Percentiles rank a stretch among this genome's conserved stretches.
These are phyloP conservation scores for Heliconius sara DNA, from an alignment of 2,888 invertebrate species.

Conservation along the genomic window DNA sequence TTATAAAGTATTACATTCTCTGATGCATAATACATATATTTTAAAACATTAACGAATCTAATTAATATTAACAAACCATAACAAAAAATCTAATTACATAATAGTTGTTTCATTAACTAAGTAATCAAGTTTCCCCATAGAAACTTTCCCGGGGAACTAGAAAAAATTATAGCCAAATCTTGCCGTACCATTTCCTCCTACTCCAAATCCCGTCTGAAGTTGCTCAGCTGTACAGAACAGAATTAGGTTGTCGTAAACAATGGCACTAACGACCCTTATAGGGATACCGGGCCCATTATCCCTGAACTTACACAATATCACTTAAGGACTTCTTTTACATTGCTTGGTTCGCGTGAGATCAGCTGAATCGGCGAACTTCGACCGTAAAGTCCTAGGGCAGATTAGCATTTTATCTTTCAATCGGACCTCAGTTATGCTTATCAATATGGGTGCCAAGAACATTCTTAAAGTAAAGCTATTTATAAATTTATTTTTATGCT, in stretches of 20 bases:
- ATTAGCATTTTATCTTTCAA: slow-evolving; percentile 27
- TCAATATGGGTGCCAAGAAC: not conserved
- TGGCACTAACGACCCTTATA: slow-evolving; percentile 40
- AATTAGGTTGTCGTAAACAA: slow-evolving; percentile 42
- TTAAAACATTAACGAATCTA: too few relatives aligned
- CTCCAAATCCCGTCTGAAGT: slow-evolving; percentile 32
- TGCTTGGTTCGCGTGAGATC: slow-evolving; percentile 37
- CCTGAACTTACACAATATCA: slow-evolving; percentile 48
- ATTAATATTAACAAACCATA: too few relatives aligned
- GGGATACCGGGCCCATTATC: slow-evolving; percentile 41
- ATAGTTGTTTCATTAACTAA: slow-evolving; percentile 1
- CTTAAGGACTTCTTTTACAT: slow-evolving; percentile 45
- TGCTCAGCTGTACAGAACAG: slow-evolving; percentile 36
- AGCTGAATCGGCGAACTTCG: slow-evolving; percentile 38
- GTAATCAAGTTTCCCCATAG: not conserved
- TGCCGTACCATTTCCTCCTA: slow-evolving; percentile 16
- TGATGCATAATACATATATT: too few relatives aligned
- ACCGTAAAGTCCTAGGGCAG: slow-evolving; percentile 30
- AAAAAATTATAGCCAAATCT: slow-evolving; percentile 25
- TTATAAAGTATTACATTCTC: too few relatives aligned
- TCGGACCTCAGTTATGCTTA: slow-evolving; percentile 17
- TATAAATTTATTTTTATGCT: not conserved
- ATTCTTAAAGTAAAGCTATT: not conserved
- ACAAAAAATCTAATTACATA: not conserved
- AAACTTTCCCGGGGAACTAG: not conserved